Evolutionary conservation across 2,113 vertebrate genomes (phyloP), one percentile per base, ranked within the genome.

Genomic region (Tragelaphus scriptus): DNA sequence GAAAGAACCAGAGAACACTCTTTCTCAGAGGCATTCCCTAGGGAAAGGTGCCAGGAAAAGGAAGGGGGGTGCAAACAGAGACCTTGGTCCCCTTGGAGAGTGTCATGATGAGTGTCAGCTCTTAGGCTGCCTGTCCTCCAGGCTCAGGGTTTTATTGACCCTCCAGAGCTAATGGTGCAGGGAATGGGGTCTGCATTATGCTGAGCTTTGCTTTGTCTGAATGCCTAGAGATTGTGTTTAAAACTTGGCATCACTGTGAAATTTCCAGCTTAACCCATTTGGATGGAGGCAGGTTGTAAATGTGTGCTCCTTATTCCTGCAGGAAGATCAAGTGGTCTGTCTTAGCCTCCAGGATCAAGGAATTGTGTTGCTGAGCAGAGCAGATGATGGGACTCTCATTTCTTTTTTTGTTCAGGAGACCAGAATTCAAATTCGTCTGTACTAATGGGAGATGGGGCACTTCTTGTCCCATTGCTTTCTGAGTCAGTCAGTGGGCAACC

Each of bases 321-420:
- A 44, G 55, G 36, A 21, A 1, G 5, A 75, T 40, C 14, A 5
- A 6, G 23, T 25, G 14, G 13, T 36, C 44, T 12, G 3, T 51
- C 32, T 56, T 11, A 9, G 4, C 36, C 36, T 32, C 40, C 12
- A 2, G 28, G 25, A 63, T 32, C 75, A 53, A n/a, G 9, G 30
- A 36, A 17, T 14, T 21, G 3, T 14, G 44, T 53, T 1, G 2
- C 16, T n/a, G 44, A 68, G 30, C 1, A 2, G 26, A 21, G 44
- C 15, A 80, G 51, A 55, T 1, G 13, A 23, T 7, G 25, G 36
- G 30, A 51, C 53, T 26, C 47, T 65, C 55, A 3, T 56, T 17
- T 84, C 12, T n/a, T 47, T 28, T 26, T 15, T 49, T 49, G 21
- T 53, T 81, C 17, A 81, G 11, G 21, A n/a, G 47, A 2, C 26